These are phyloP conservation scores for Phlogophora meticulosa DNA, from an alignment of 2,888 invertebrate genomes.

Conservation along the genomic window DNA sequence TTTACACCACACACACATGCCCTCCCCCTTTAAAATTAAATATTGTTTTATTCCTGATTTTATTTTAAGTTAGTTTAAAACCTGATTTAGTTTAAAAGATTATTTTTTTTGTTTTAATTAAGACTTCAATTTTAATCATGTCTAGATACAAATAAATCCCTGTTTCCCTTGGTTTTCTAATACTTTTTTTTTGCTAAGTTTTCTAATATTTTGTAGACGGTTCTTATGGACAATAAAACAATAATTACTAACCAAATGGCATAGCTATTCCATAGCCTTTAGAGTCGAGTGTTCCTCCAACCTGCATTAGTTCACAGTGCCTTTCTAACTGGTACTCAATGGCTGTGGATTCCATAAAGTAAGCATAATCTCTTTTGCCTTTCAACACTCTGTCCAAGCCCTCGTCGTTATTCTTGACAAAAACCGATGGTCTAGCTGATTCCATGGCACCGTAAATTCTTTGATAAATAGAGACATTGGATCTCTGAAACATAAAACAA, in stretches of 20 bases:
- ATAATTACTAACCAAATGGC: conserved; percentile 93
- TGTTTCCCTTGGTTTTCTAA: too few species aligned
- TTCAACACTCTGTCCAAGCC: conserved; percentile 96
- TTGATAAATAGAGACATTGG: conserved; percentile 97
- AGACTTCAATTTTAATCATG: too few species aligned
- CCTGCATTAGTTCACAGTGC: conserved; percentile 96
- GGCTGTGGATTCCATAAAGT: conserved; percentile 98
- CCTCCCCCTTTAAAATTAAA: too few species aligned
- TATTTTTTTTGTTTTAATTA: too few species aligned
- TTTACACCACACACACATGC: too few species aligned
- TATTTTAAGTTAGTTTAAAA: too few species aligned
- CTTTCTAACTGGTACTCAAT: conserved; percentile 97
- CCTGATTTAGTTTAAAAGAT: too few species aligned
- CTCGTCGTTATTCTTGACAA: conserved; percentile 95
- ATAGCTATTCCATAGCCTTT: conserved; percentile 98
- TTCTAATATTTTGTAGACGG: too few species aligned
- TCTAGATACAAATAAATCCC: too few species aligned
- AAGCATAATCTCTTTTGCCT: conserved; percentile 96
- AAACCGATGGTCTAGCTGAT: conserved; percentile 95
- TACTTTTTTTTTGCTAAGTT: too few species aligned
- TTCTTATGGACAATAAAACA: too few species aligned
- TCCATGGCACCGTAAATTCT: conserved; percentile 98
- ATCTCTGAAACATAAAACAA: conserved; percentile 91
- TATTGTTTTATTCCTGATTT: too few species aligned
- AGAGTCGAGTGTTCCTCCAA: conserved; percentile 94